Percentiles rank a stretch among this genome's conserved stretches.
Evolutionary conservation across 2,888 invertebrate genomes (phyloP).

Genomic region (Hyposoter didymator): DNA sequence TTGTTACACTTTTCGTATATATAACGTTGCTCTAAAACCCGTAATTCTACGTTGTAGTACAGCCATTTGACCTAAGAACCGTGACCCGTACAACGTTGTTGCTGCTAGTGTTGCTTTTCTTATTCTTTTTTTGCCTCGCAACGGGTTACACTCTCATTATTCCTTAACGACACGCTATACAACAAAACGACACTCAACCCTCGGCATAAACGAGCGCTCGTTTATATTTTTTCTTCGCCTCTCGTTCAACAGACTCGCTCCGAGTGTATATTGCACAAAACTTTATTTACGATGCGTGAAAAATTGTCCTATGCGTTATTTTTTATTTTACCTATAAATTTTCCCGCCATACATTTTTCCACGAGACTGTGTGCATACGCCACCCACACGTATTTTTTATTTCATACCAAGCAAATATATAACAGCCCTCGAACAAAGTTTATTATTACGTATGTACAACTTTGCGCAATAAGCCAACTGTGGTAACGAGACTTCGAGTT

Average conservation of each 20-base stretch:
- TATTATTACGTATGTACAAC: conserved; percentile 42
- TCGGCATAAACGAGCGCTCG: conserved; percentile 10
- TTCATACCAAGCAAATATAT: conserved; percentile 6
- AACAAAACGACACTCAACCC: conserved; percentile 39
- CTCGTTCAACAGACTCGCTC: conserved; percentile 6
- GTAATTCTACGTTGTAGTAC: conserved; percentile 31
- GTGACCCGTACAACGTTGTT: conserved; percentile 36
- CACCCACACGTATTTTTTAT: conserved; percentile 27
- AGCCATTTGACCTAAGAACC: conserved; percentile 48
- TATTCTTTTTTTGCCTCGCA: conserved; percentile 7
- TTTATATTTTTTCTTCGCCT: background rate
- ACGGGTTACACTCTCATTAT: conserved; percentile 41
- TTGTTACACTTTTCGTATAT: conserved; percentile 29
- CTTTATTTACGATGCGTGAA: conserved; percentile 49
- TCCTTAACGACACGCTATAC: conserved; percentile 48
- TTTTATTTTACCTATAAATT: conserved; percentile 7
- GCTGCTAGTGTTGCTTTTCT: background rate
- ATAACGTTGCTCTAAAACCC: conserved; percentile 9
- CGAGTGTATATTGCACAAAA: conserved; percentile 38
- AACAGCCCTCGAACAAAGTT: conserved; percentile 10
- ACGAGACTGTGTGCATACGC: background rate
- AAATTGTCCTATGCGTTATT: conserved; percentile 17
- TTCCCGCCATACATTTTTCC: background rate
- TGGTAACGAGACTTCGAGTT: conserved; percentile 20
- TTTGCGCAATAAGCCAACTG: conserved; percentile 23